Evolutionary conservation across 2,113 vertebrate species (phyloP).

Genomic region (Rhizomys pruinosus): DNA sequence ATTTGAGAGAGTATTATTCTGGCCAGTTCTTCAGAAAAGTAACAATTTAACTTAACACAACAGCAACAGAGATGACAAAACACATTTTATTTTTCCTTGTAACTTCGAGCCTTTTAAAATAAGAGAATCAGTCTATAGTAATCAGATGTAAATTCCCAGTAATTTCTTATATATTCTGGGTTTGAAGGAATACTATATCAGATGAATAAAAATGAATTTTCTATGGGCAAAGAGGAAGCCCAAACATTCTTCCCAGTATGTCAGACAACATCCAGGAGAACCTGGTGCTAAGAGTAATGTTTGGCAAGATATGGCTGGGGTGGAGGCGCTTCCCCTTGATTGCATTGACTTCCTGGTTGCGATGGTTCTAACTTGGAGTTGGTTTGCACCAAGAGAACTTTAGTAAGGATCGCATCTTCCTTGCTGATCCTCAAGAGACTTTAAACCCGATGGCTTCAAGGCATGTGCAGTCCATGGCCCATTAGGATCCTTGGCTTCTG

Average conservation of each 20-base stretch:
- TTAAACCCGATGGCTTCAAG: background rate
- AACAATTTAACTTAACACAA: constrained; percentile 56
- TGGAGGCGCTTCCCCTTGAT: background rate
- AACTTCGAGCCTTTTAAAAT: constrained; percentile 39
- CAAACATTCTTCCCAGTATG: constrained; percentile 15
- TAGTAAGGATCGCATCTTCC: background rate
- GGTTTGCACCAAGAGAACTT: background rate
- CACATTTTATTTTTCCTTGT: constrained; percentile 23
- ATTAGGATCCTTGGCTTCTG: background rate
- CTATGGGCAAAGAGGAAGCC: constrained; percentile 30
- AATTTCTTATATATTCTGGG: constrained; percentile 54
- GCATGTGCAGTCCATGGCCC: background rate
- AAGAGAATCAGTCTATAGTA: constrained; percentile 9
- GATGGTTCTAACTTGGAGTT: background rate
- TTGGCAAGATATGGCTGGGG: background rate
- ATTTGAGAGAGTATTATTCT: constrained; percentile 66
- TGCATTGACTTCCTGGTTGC: background rate
- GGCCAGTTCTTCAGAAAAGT: constrained; percentile 65
- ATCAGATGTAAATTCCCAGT: constrained; percentile 64
- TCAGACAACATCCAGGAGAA: background rate
- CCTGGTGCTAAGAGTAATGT: background rate
- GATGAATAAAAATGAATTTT: constrained; percentile 27
- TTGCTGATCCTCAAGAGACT: background rate
- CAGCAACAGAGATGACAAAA: constrained; percentile 54
- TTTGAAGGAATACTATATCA: constrained; percentile 25